phyloP scores from a whole-genome alignment of 2,888 invertebrate genomes.

The Andrena dorsata region DNA sequence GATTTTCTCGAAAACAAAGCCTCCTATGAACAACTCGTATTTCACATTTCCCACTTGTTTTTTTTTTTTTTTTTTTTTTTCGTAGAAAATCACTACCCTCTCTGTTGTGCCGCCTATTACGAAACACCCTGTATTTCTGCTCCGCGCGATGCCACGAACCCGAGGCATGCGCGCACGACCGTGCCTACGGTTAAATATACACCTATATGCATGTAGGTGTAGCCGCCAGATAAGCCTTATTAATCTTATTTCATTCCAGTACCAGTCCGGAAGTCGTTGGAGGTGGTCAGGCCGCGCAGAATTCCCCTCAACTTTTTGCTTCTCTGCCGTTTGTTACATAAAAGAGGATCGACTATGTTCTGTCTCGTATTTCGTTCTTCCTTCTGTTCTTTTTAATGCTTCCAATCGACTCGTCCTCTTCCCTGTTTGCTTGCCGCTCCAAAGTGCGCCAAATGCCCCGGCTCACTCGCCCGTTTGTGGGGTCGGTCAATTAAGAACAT shows the following conservation, averaged over 20 bases:
- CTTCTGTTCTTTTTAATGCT: not conserved
- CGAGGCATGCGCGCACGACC: slow-evolving; percentile 54
- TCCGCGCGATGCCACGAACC: slow-evolving; percentile 51
- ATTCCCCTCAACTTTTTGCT: slow-evolving; percentile 44
- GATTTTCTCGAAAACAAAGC: too few species aligned
- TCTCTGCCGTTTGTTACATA: slow-evolving; percentile 20
- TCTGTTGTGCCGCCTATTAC: not conserved
- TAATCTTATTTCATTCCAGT: slow-evolving; percentile 75
- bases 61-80: too few species aligned
- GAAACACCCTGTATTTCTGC: slow-evolving; percentile 37
- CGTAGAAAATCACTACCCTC: too few species aligned
- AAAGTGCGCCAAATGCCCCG: slow-evolving; percentile 14
- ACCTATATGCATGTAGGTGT: slow-evolving; percentile 61
- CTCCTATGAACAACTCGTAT: too few species aligned
- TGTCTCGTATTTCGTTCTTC: not conserved
- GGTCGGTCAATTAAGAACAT: slow-evolving; percentile 32
- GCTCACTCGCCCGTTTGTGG: slow-evolving; percentile 18
- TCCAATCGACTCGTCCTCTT: not conserved
- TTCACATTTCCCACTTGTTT: too few species aligned
- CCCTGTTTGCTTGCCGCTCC: not conserved
- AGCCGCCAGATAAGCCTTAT: slow-evolving; percentile 59
- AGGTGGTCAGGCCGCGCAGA: slow-evolving; percentile 66
- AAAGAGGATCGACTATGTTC: slow-evolving; percentile 19
- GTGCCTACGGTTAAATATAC: slow-evolving; percentile 73
- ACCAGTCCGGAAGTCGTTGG: slow-evolving; percentile 74